phyloP scores from a whole-genome alignment of 2,113 vertebrate species.

The Planiliza haematocheilus region DNA sequence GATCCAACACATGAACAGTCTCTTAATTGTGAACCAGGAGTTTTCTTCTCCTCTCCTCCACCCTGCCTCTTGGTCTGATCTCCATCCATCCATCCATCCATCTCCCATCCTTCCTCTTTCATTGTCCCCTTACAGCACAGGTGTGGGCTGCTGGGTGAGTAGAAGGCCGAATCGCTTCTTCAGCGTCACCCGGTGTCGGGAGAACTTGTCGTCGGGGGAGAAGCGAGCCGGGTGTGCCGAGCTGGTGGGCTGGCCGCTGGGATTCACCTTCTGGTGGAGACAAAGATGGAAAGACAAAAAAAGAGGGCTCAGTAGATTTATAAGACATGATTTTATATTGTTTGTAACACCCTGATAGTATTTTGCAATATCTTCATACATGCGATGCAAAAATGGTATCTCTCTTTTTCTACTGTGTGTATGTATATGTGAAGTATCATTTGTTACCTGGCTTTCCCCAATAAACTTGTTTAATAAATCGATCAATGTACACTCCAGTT shows the following conservation, averaged over 20 bases:
- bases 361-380: too few species aligned
- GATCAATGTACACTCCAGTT: too few species aligned
- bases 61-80: not conserved
- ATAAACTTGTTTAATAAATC: too few species aligned
- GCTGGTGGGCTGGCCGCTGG: slow-evolving; percentile 84
- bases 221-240: slow-evolving; percentile 93
- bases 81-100: not conserved
- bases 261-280: slow-evolving; percentile 83
- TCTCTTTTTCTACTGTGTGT: too few species aligned
- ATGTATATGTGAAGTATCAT: too few species aligned
- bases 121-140: slow-evolving; percentile 79
- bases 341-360: too few species aligned
- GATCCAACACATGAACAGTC: not conserved
- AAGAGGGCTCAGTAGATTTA: not conserved
- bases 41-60: not conserved
- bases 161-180: slow-evolving; percentile 92
- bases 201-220: slow-evolving; percentile 94
- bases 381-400: too few species aligned
- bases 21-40: not conserved
- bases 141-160: slow-evolving; percentile 89
- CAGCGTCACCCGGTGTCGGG: slow-evolving; percentile 87
- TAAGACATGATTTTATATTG: too few species aligned
- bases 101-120: not conserved
- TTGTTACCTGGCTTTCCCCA: too few species aligned
- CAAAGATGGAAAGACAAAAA: not conserved